Evolutionary conservation across 1,140 invertebrate genomes (phyloP).

Genomic region (Apocrypta bakeri): DNA sequence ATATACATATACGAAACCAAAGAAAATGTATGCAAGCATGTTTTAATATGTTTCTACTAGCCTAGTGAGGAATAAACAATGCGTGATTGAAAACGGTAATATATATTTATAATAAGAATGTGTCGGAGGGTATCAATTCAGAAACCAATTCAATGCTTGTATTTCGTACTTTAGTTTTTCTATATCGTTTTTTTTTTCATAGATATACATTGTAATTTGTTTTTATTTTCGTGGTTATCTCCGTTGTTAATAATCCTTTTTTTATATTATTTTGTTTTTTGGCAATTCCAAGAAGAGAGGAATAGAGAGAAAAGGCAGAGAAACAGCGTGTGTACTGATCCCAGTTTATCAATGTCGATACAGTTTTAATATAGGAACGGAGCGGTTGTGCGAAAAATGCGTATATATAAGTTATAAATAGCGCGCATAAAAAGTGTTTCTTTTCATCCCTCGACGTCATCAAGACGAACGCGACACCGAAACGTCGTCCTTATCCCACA

Average conservation of each 20-base stretch:
- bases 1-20: conserved; percentile 9
- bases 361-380: not conserved
- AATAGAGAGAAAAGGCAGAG: conserved; percentile 50
- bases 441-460: not conserved
- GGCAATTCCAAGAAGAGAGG: conserved; percentile 46
- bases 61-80: conserved; percentile 37
- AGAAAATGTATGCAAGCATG: conserved; percentile 22
- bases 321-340: conserved; percentile 30
- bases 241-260: conserved; percentile 17
- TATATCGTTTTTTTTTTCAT: conserved; percentile 46
- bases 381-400: conserved; percentile 12
- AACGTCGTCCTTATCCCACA: not conserved
- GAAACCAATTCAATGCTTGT: conserved; percentile 51
- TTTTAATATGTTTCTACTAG: conserved; percentile 50
- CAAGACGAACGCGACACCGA: too few relatives aligned
- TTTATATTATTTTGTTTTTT: conserved; percentile 33
- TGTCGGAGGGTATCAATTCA: conserved; percentile 49
- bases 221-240: conserved; percentile 17
- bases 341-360: conserved; percentile 10
- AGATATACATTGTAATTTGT: conserved; percentile 50
- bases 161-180: conserved; percentile 52
- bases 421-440: conserved; percentile 3
- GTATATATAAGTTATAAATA: conserved; percentile 5
- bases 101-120: conserved; percentile 23
- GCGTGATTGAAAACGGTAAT: conserved; percentile 28